These are phyloP conservation scores for human DNA, from an alignment of 2,113 vertebrate species.

Conservation along the genomic window GRCh38 chr3:107457001-107457500, in stretches of 20 bases:
- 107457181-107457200: background rate
- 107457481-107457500: background rate
- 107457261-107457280: background rate
- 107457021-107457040: background rate
- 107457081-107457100: constrained; percentile 6
- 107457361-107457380: background rate
- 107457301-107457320: background rate
- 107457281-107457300: background rate
- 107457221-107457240: background rate
- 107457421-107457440: background rate
- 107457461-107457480: background rate
- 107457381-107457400: background rate
- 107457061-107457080: background rate
- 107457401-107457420: background rate
- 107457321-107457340: background rate
- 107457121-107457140: background rate
- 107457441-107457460: background rate
- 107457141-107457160: background rate
- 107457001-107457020: too few species aligned
- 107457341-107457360: background rate
- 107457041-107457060: background rate
- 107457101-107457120: background rate
- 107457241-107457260: background rate
- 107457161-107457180: background rate
- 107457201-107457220: background rate